Base-by-base conservation (phyloP, 30 jellyfish, hydroid and myxozoan genomes). In the Morbakka virulenta region DNA sequence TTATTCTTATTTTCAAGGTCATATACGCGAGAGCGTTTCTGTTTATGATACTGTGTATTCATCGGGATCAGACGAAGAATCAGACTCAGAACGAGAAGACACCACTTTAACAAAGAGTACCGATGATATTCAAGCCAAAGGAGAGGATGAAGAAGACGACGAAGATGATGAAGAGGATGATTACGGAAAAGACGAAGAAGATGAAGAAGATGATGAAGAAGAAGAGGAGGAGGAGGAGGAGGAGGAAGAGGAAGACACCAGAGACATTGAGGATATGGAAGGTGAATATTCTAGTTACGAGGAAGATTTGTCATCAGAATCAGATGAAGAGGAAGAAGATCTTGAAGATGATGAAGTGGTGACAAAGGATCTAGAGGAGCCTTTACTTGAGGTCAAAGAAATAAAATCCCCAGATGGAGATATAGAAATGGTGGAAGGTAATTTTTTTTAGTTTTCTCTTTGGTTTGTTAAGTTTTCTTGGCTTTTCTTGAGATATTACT, bases 291-390 rank as follows among this genome's bases (percentile, higher is more conserved):
- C 65, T 12, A 73, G 87, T 53, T 51, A 80, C 57, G 95, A 81
- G n/a, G 95, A 41, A 41, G 9, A 9, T 17, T 9, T 41, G 9
- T 41, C 57, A 6, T 41, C 57, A 6, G 9, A 41, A 6, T 41
- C 87, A 11, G 95, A 83, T 47, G 95, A 83, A 62, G 87, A 79
- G 25, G 95, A 29, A 29, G 51, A 72, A 64, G 95, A 6, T 2
- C 79, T 22, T 67, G 36, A 67, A 67, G 79, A 34, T 1, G n/a
- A 32, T 6, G 36, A 30, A 11, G 70, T 13, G 12, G 11, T 24
- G 31, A 24, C 9, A 22, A 11, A 13, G 12, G 32, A 57, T n/a
- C 25, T 26, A 57, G 31, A 57, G 9, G 26, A 4, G 31, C 71
- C 71, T 57, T 26, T 4, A 4, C 22, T 24, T 57, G 31, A 57